Percentiles rank a stretch among this genome's conserved stretches.
Evolutionary conservation across 1,140 invertebrate genomes (phyloP).

Genomic region (Drosophila nikananu): DNA sequence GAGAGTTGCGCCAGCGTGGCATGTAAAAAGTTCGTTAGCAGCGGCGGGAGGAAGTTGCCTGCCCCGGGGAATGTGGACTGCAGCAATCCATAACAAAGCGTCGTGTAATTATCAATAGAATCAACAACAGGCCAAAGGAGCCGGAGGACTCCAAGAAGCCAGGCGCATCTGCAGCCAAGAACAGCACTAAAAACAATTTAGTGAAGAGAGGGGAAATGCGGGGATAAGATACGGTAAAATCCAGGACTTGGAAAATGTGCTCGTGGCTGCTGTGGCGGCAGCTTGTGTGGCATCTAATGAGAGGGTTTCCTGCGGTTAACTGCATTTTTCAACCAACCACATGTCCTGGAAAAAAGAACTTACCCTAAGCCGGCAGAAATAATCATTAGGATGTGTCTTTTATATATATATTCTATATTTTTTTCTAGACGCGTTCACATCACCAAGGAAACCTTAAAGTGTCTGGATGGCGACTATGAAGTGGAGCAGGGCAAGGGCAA

Average conservation of each 20-base stretch:
- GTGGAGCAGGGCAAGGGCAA: constrained; percentile 95
- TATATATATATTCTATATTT: neutral
- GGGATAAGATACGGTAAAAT: neutral
- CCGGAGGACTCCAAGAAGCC: constrained; percentile 20
- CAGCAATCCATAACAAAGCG: constrained; percentile 75
- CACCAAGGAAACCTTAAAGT: constrained; percentile 95
- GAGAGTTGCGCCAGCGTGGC: constrained; percentile 52
- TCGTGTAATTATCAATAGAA: constrained; percentile 78
- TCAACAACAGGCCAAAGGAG: constrained; percentile 57
- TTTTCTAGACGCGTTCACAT: constrained; percentile 95
- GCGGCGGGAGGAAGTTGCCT: constrained; percentile 20
- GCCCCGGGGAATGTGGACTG: constrained; percentile 22
- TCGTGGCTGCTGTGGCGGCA: constrained; percentile 10
- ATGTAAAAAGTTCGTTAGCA: constrained; percentile 66
- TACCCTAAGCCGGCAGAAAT: constrained; percentile 23
- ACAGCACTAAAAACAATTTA: constrained; percentile 74
- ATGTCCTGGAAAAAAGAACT: neutral
- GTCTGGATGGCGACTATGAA: constrained; percentile 94
- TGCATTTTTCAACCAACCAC: constrained; percentile 15
- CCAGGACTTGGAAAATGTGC: constrained; percentile 2
- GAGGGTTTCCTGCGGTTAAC: constrained; percentile 36
- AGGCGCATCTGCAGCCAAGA: constrained; percentile 31
- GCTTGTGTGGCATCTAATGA: constrained; percentile 45
- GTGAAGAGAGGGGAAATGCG: neutral
- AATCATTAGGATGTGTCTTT: constrained; percentile 35